Evolutionary conservation across 2,888 invertebrate genomes (phyloP).

Genomic region (Ernsta delagoae): DNA sequence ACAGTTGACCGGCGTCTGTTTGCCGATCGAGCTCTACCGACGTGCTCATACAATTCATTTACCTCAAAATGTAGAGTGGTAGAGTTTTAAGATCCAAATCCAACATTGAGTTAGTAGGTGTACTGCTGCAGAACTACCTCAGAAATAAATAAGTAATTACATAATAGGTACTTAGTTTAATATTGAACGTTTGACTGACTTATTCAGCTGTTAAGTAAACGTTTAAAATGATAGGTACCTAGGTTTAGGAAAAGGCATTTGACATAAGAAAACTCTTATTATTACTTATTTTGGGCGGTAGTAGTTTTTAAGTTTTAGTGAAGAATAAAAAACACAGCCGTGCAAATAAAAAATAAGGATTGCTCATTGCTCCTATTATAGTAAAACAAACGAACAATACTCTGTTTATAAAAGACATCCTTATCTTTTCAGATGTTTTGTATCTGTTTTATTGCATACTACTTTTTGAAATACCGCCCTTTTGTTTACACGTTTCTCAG

Average conservation of each 20-base stretch:
- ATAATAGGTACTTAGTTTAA: too few relatives aligned
- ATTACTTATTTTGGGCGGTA: slow-evolving; percentile 12
- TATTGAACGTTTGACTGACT: too few relatives aligned
- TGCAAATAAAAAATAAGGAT: slow-evolving; percentile 35
- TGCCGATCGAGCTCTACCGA: slow-evolving; percentile 62
- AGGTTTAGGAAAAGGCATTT: not conserved
- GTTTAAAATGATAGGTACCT: too few relatives aligned
- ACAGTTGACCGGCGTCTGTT: slow-evolving; percentile 64
- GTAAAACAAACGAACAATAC: slow-evolving; percentile 37
- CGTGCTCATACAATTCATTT: slow-evolving; percentile 40
- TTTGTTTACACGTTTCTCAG: slow-evolving; percentile 27
- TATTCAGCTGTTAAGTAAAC: too few relatives aligned
- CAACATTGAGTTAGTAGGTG: too few relatives aligned
- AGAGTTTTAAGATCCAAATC: not conserved
- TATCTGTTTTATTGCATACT: slow-evolving; percentile 39
- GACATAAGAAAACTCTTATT: slow-evolving; percentile 4
- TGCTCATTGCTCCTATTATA: slow-evolving; percentile 43
- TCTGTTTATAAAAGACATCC: slow-evolving; percentile 39
- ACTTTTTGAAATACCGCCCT: slow-evolving; percentile 51
- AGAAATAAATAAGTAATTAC: too few relatives aligned
- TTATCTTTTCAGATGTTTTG: slow-evolving; percentile 39
- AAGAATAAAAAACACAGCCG: slow-evolving; percentile 12
- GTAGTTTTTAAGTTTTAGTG: slow-evolving; percentile 9
- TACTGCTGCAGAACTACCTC: too few relatives aligned
- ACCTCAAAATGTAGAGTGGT: slow-evolving; percentile 9